phyloP scores from a whole-genome alignment of 2,888 invertebrate species.

The Germaria angustata region DNA sequence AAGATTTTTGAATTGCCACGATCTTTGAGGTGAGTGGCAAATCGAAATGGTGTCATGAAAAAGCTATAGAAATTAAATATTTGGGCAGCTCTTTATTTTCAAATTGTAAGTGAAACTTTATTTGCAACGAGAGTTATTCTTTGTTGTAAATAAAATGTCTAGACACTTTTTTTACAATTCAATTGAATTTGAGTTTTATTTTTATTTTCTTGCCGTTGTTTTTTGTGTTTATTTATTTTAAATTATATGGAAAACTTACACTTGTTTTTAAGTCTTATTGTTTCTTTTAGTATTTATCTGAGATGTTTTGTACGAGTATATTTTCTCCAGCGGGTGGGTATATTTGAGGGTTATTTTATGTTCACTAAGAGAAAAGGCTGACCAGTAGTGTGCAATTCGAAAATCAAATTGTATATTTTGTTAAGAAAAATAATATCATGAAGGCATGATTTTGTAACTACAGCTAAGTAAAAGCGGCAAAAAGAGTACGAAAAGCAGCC shows the following conservation, averaged over 20 bases:
- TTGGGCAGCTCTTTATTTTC: neutral
- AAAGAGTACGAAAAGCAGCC: too few species aligned
- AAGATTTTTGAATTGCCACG: constrained; percentile 14
- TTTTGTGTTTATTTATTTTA: neutral
- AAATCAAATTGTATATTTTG: too few species aligned
- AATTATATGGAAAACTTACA: neutral
- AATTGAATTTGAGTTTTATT: neutral
- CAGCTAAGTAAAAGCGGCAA: too few species aligned
- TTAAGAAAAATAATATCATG: too few species aligned
- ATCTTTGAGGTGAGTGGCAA: constrained; percentile 39
- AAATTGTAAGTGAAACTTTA: constrained; percentile 1
- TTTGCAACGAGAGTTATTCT: neutral
- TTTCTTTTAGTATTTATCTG: neutral
- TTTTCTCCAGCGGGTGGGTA: too few species aligned
- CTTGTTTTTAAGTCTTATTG: too few species aligned
- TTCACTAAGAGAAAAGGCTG: too few species aligned
- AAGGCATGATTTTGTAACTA: too few species aligned
- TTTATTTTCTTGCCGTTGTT: neutral
- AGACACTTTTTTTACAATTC: constrained; percentile 15
- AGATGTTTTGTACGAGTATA: too few species aligned
- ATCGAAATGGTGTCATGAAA: constrained; percentile 59
- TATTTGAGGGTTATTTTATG: too few species aligned
- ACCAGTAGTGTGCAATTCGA: too few species aligned
- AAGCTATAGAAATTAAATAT: neutral
- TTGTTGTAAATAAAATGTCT: constrained; percentile 19